These are phyloP conservation scores for Flabesymbios commensalis DNA, from an alignment of 2,888 invertebrate genomes.

Conservation along the genomic window DNA sequence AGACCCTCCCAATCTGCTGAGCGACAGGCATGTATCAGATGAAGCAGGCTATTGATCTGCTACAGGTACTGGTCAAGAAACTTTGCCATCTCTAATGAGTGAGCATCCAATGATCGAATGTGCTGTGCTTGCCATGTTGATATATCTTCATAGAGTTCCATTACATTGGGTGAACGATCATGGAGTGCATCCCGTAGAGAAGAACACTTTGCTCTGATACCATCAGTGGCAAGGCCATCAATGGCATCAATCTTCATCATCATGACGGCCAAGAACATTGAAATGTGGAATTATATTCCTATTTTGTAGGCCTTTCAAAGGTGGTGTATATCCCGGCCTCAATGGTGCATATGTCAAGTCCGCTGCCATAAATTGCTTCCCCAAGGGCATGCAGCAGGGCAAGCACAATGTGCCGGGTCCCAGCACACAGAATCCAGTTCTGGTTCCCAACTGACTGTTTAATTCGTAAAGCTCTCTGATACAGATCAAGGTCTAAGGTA, in stretches of 20 bases:
- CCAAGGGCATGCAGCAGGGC: neutral
- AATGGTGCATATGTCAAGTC: neutral
- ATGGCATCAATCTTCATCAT: neutral
- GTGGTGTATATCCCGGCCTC: neutral
- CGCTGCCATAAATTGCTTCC: neutral
- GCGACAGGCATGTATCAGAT: conserved; percentile 14
- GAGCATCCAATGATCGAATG: no score
- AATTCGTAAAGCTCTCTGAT: neutral
- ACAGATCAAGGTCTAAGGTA: neutral
- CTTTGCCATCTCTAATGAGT: conserved; percentile 13
- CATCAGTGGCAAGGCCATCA: neutral
- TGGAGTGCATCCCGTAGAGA: neutral
- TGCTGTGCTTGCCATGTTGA: neutral
- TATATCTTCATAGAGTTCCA: neutral
- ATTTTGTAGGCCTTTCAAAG: neutral
- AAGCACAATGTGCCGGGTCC: neutral
- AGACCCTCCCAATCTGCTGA: conserved; percentile 20
- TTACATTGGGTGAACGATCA: neutral
- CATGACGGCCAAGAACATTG: neutral
- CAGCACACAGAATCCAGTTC: neutral
- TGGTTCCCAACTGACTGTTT: neutral
- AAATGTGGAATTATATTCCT: neutral
- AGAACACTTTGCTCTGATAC: neutral
- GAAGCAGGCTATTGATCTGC: conserved; percentile 12
- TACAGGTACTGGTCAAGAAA: conserved; percentile 7